phyloP scores from a whole-genome alignment of 2,797 vertebrate species.

The Crocodylus rhombifer region DNA sequence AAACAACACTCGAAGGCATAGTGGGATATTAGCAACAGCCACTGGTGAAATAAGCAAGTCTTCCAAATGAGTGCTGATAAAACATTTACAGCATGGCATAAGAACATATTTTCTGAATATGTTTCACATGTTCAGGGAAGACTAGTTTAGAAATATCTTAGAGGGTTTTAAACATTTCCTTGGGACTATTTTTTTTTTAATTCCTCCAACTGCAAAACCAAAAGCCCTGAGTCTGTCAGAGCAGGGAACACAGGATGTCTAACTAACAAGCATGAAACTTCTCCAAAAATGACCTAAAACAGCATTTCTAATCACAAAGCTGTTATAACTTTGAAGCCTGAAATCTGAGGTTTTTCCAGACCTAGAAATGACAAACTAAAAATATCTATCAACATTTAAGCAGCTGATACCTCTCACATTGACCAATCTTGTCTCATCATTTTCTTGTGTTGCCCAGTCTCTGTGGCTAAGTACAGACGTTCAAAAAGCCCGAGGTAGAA shows the following conservation, averaged over 20 bases:
- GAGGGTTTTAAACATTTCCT: not conserved
- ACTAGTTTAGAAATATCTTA: not conserved
- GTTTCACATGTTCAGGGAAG: not conserved
- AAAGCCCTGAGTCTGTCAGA: not conserved
- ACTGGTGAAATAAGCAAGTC: not conserved
- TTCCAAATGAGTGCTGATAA: not conserved
- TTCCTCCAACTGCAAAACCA: not conserved
- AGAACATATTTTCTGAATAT: not conserved
- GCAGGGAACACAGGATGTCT: not conserved
- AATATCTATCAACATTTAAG: not conserved
- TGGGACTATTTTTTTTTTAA: not conserved
- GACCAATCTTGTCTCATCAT: not conserved
- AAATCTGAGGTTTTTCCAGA: not conserved
- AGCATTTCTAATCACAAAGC: not conserved
- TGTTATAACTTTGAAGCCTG: not conserved
- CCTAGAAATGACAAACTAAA: not conserved
- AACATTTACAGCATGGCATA: not conserved
- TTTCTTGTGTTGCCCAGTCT: not conserved
- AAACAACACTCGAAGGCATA: not conserved
- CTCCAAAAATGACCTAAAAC: not conserved
- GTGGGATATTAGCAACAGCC: not conserved
- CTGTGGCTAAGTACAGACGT: not conserved
- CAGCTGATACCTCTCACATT: not conserved
- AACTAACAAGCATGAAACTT: not conserved
- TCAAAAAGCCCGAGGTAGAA: no score